Base-by-base conservation (phyloP, 2,888 invertebrate species). In the Invenusta paracnida region DNA sequence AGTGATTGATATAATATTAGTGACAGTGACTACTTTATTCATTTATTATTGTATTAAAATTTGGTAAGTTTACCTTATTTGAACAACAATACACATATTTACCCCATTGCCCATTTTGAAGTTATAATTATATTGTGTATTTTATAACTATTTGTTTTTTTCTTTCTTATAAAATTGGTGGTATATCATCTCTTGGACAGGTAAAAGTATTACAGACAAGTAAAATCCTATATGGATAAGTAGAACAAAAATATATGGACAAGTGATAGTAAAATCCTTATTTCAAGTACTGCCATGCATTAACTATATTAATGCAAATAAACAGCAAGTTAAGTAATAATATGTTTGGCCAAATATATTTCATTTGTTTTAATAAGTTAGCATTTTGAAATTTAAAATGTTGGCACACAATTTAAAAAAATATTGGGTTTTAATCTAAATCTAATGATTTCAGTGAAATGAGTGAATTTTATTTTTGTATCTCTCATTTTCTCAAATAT, bases 121-220 rank as follows among this genome's bases (percentile, higher is more conserved):
- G 48, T 48, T 48, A n/a, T 48, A 48, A 48, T 48, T 48, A 48
- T 48, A 48, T 48, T 48, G 48, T 48, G 48, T 48, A 48, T 48
- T 11, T 48, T 48, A 48, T 48, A 48, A 48, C 48, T 11, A 48
- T 48, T 48, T 48, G 17, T 48, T 48, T 48, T 48, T n/a, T n/a
- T n/a, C n/a, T n/a, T n/a, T n/a, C 17, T 29, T 82, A 29, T 29
- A 82, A n/a, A 82, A 82, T 29, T 82, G n/a, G 30, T 27, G n/a
- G 29, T n/a, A 82, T 29, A 11, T n/a, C 82, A 11, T 29, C 30
- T n/a, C 82, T 29, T 28, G n/a, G 29, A 29, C 28, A 30, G n/a
- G n/a, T 82, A 30, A 13, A 30, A 27, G 11, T 29, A 82, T 25
- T n/a, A 29, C 29, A n/a, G 28, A 82, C 25, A 30, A 48, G 48